These are phyloP conservation scores for Amazona ochrocephala DNA, from an alignment of 2,797 vertebrate species.

Conservation along the genomic window DNA sequence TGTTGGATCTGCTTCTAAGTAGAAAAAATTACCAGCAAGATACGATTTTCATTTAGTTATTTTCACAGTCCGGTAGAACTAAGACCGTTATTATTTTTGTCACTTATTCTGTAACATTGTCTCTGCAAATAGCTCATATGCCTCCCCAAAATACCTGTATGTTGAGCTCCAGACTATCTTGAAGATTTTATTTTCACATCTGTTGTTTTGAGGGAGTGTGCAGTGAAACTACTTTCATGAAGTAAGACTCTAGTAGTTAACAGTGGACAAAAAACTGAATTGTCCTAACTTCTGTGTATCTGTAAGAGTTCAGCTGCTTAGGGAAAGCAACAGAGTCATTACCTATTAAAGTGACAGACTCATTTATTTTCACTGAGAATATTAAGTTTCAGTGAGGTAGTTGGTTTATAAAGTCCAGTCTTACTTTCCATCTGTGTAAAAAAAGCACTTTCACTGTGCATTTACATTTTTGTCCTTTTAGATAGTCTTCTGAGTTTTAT, in stretches of 20 bases:
- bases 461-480: not conserved
- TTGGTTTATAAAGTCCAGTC: not conserved
- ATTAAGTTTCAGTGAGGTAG: not conserved
- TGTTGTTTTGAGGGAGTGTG: not conserved
- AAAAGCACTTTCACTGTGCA: not conserved
- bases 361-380: constrained; percentile 4
- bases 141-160: not conserved
- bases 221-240: not conserved
- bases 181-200: not conserved
- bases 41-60: not conserved
- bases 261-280: not conserved
- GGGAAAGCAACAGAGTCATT: not conserved
- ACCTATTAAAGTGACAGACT: not conserved
- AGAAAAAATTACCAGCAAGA: not conserved
- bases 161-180: not conserved
- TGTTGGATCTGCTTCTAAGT: not conserved
- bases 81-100: not conserved
- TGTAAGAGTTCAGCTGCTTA: not conserved
- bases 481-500: not conserved
- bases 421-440: not conserved
- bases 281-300: not conserved
- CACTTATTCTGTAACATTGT: not conserved
- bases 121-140: not conserved
- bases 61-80: not conserved
- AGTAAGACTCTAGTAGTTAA: not conserved